Evolutionary conservation across 2,888 invertebrate genomes (phyloP).

Genomic region (Mythimna vitellina): DNA sequence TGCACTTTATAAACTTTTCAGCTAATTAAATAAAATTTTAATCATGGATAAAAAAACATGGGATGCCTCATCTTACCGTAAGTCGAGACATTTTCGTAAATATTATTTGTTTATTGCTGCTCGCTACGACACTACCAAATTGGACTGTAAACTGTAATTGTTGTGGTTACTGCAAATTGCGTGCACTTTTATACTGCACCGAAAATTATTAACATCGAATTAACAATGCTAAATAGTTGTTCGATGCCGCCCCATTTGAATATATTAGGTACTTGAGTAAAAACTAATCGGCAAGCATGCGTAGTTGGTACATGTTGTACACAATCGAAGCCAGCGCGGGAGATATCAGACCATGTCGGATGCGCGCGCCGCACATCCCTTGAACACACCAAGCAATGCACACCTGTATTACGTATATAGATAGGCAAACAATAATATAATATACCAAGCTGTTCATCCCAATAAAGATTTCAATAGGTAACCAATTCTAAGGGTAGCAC

Average conservation of each 20-base stretch:
- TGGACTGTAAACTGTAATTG: constrained; percentile 79
- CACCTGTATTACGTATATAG: background rate
- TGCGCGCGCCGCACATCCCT: constrained; percentile 49
- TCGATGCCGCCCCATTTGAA: constrained; percentile 85
- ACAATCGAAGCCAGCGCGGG: constrained; percentile 53
- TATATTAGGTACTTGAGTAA: constrained; percentile 81
- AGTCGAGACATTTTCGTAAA: constrained; percentile 81
- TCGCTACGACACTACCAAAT: constrained; percentile 75
- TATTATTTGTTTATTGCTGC: constrained; percentile 61
- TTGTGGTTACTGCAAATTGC: constrained; percentile 76
- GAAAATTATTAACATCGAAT: constrained; percentile 87
- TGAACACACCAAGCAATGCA: constrained; percentile 23
- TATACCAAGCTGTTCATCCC: background rate
- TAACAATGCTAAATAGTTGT: constrained; percentile 85
- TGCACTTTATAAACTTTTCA: background rate
- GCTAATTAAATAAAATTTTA: background rate
- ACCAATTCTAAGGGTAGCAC: background rate
- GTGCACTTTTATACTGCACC: constrained; percentile 87
- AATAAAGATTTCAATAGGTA: background rate
- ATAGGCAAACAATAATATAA: background rate
- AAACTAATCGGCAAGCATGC: constrained; percentile 69
- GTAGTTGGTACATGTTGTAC: constrained; percentile 62
- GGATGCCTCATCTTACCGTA: constrained; percentile 79
- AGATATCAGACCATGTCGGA: constrained; percentile 71
- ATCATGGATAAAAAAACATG: background rate